These are phyloP conservation scores for Phanerotoma sp. DNA, from an alignment of 2,888 invertebrate genomes.

Conservation along the genomic window DNA sequence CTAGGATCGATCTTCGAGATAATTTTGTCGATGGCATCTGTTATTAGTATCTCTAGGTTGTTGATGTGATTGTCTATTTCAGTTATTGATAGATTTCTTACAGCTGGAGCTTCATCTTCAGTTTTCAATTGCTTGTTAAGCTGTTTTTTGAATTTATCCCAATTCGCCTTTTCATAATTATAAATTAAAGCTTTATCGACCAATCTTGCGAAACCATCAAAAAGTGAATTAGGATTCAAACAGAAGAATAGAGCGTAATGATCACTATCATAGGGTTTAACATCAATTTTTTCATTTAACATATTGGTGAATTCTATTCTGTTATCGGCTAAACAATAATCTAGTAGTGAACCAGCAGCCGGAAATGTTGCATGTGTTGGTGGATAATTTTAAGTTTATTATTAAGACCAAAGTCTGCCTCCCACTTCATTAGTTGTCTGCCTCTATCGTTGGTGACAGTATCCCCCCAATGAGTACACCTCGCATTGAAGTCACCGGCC, in stretches of 20 bases:
- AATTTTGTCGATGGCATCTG: conserved; percentile 5
- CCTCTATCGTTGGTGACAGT: conserved; percentile 14
- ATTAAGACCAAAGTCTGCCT: neutral
- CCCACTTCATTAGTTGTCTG: conserved; percentile 3
- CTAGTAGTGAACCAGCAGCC: conserved; percentile 9
- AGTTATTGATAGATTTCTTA: conserved; percentile 9
- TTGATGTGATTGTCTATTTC: conserved; percentile 12
- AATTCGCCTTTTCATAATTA: conserved; percentile 16
- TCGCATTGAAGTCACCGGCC: conserved; percentile 16
- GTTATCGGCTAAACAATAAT: conserved; percentile 7
- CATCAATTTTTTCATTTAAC: neutral
- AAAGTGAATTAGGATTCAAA: conserved; percentile 1
- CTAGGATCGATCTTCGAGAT: conserved; percentile 8
- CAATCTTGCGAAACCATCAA: neutral
- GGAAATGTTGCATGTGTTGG: conserved; percentile 9
- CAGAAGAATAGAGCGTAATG: conserved; percentile 12
- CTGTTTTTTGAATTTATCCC: conserved; percentile 7
- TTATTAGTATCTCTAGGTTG: conserved; percentile 2
- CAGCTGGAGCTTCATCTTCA: too few relatives aligned
- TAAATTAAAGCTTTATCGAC: neutral
- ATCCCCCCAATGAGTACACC: conserved; percentile 12
- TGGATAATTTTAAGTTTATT: conserved; percentile 7
- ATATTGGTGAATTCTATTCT: conserved; percentile 5
- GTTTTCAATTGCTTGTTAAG: neutral
- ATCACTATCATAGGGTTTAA: conserved; percentile 17